Conservation (phyloP, 2,888 invertebrate genomes). For the Zaprionus lineosus region DNA sequence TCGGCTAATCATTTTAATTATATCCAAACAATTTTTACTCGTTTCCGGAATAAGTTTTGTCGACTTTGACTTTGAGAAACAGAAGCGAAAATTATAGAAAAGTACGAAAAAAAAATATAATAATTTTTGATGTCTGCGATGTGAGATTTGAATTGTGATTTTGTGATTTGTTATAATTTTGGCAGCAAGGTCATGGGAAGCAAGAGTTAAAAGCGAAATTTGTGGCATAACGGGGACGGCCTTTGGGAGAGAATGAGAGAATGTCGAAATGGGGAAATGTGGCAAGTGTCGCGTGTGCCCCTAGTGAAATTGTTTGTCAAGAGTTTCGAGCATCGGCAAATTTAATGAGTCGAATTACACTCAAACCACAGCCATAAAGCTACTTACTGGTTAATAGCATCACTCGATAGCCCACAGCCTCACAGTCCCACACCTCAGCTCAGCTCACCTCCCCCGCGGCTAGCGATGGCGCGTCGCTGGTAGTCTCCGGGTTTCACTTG, state of each 20-base stretch:
- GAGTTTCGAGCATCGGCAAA: conserved; percentile 9
- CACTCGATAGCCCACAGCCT: conserved; percentile 18
- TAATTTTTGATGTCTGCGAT: conserved; percentile 31
- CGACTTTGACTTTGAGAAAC: conserved; percentile 64
- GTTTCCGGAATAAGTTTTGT: conserved; percentile 58
- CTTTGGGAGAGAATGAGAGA: conserved; percentile 12
- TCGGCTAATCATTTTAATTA: conserved; percentile 57
- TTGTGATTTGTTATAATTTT: conserved; percentile 65
- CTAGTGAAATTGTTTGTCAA: conserved; percentile 14
- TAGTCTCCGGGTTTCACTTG: conserved; percentile 37
- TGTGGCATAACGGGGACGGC: conserved; percentile 30
- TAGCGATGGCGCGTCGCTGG: conserved; percentile 16
- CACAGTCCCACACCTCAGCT: background rate
- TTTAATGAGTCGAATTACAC: conserved; percentile 19
- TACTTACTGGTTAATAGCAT: conserved; percentile 54
- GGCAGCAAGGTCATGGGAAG: conserved; percentile 50
- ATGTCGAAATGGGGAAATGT: background rate
- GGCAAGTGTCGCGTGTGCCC: background rate
- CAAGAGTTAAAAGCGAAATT: conserved; percentile 46
- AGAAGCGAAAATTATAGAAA: conserved; percentile 5
- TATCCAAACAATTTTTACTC: conserved; percentile 46
- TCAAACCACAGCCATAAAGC: conserved; percentile 30
- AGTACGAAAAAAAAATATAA: conserved; percentile 22
- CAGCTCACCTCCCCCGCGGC: too few relatives aligned
- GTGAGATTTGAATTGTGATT: conserved; percentile 65